Evolutionary conservation across 2,797 vertebrate genomes (phyloP).

Genomic region (Mormyrus hasselquistii): DNA sequence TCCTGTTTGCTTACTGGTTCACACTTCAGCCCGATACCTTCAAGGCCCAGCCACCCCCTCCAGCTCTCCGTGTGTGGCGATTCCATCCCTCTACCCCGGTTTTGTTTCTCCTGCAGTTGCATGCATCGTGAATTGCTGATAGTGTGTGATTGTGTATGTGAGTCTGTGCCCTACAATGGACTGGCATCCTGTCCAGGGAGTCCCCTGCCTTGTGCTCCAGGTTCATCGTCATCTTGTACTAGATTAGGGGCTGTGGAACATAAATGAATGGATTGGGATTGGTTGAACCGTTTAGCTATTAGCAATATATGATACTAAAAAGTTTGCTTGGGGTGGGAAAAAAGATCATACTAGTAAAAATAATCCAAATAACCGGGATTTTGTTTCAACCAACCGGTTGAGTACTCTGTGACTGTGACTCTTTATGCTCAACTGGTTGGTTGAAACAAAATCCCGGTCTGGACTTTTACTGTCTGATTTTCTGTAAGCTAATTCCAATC

Average conservation of each 20-base stretch:
- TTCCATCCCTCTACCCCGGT: neutral
- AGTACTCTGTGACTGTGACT: too few relatives aligned
- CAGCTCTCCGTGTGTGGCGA: neutral
- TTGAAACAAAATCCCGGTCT: too few relatives aligned
- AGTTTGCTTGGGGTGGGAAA: neutral
- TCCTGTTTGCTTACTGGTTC: neutral
- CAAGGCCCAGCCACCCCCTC: neutral
- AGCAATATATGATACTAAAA: neutral
- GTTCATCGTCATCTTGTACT: neutral
- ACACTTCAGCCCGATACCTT: neutral
- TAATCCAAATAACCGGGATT: too few relatives aligned
- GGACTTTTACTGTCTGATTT: too few relatives aligned
- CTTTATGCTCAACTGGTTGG: too few relatives aligned
- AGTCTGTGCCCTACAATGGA: neutral
- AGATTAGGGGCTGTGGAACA: neutral
- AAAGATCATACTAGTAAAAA: neutral
- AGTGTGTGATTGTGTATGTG: neutral
- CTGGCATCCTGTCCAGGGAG: neutral
- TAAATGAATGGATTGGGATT: neutral
- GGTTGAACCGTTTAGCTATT: neutral
- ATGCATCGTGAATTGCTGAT: neutral
- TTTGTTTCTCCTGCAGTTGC: neutral
- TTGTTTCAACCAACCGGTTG: too few relatives aligned
- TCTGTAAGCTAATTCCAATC: too few relatives aligned
- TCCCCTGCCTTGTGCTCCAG: neutral